phyloP scores from a whole-genome alignment of 2,797 vertebrate genomes.

The Allobates femoralis region DNA sequence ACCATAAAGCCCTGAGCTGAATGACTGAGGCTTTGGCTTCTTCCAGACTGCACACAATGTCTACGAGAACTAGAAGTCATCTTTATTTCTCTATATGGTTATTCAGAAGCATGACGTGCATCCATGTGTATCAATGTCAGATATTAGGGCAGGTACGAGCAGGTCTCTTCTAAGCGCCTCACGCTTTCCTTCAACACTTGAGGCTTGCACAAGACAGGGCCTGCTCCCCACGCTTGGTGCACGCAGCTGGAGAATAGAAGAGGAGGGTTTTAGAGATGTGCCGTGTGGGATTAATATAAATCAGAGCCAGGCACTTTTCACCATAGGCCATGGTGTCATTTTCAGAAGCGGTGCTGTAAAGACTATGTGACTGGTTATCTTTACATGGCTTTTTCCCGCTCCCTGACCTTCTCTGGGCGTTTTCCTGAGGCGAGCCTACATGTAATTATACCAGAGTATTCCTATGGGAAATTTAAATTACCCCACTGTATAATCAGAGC shows the following conservation, averaged over 20 bases:
- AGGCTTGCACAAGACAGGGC: constrained; percentile 55
- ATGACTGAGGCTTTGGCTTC: neutral
- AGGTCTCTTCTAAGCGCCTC: constrained; percentile 22
- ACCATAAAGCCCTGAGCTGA: neutral
- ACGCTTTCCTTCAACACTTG: constrained; percentile 1
- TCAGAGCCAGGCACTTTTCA: constrained; percentile 33
- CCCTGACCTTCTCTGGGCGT: neutral
- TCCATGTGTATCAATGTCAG: constrained; percentile 49
- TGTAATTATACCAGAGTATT: neutral
- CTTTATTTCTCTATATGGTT: neutral
- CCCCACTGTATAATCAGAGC: neutral
- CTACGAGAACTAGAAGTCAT: neutral
- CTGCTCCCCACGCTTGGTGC: constrained; percentile 43
- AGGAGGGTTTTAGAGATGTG: constrained; percentile 5
- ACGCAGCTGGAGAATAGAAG: constrained; percentile 24
- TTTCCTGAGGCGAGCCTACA: neutral
- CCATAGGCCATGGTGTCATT: constrained; percentile 16
- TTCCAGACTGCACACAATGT: neutral
- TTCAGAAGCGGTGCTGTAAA: neutral
- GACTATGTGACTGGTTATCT: neutral
- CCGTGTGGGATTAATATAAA: constrained; percentile 44
- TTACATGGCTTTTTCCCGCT: neutral
- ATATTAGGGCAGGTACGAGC: constrained; percentile 52
- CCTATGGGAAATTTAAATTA: neutral
- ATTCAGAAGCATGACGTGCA: constrained; percentile 29